These are phyloP conservation scores for Etheostoma cragini DNA, from an alignment of 2,113 vertebrate genomes.

Conservation along the genomic window DNA sequence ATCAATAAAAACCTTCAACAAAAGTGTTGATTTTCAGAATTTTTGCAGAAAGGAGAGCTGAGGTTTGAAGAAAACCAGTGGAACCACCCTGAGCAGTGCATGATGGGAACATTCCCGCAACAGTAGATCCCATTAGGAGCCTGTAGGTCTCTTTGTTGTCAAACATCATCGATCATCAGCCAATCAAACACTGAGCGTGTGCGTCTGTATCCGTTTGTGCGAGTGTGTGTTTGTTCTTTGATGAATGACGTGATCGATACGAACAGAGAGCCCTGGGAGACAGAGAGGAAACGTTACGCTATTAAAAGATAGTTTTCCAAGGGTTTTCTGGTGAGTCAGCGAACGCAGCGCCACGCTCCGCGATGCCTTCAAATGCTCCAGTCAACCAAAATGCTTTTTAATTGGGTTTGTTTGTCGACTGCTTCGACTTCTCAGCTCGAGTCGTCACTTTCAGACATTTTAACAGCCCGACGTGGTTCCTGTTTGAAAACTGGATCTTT, in stretches of 20 bases:
- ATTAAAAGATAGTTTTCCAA: conserved; percentile 55
- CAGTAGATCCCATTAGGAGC: not conserved
- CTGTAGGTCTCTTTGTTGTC: conserved; percentile 5
- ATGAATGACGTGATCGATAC: conserved; percentile 64
- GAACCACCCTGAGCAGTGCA: conserved; percentile 17
- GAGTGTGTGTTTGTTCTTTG: conserved; percentile 30
- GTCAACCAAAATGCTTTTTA: conserved; percentile 12
- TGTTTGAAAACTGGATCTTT: not conserved
- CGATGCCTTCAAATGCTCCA: conserved; percentile 24
- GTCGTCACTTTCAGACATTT: not conserved
- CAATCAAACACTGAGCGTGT: conserved; percentile 24
- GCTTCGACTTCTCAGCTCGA: conserved; percentile 7
- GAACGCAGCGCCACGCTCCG: conserved; percentile 4
- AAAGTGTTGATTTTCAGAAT: no score
- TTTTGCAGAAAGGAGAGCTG: not conserved
- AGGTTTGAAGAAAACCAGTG: not conserved
- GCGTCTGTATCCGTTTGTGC: not conserved
- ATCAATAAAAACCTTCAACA: no score
- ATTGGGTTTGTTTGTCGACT: conserved; percentile 8
- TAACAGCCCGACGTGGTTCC: not conserved
- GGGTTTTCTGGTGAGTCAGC: conserved; percentile 55
- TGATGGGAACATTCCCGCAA: conserved; percentile 33
- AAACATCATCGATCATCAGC: conserved; percentile 12
- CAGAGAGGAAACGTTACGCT: conserved; percentile 41
- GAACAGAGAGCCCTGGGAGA: conserved; percentile 54